Percentiles rank a stretch among this genome's conserved stretches.
Conservation (phyloP, 2,113 vertebrate species). For the Mola mola region DNA sequence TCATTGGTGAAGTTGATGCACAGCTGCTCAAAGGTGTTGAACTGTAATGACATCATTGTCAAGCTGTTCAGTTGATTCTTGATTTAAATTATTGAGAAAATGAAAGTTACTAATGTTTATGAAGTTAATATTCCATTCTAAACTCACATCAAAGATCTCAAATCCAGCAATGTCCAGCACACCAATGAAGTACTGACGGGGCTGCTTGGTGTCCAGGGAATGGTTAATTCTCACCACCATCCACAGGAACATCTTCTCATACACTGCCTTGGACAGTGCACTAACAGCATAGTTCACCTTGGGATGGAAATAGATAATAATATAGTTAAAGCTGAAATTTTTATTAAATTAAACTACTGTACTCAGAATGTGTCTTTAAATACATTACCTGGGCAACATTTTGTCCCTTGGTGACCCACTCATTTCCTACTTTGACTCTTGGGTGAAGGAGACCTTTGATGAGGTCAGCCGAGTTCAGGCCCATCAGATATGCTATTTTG, state of each 20-base stretch:
- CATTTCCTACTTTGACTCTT: conserved; percentile 89
- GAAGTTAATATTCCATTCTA: too few relatives aligned
- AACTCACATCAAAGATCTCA: conserved; percentile 81
- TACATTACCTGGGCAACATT: conserved; percentile 87
- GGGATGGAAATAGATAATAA: neutral
- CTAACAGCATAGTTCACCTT: conserved; percentile 72
- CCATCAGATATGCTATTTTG: conserved; percentile 89
- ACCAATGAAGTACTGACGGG: conserved; percentile 79
- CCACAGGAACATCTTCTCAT: conserved; percentile 82
- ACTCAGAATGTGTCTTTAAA: neutral
- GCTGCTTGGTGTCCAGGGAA: conserved; percentile 76
- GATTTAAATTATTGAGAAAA: neutral
- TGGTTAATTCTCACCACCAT: conserved; percentile 81
- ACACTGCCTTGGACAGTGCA: conserved; percentile 79
- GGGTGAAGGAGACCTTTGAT: conserved; percentile 87
- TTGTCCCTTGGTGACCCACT: conserved; percentile 91
- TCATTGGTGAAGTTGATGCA: conserved; percentile 87
- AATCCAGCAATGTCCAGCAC: conserved; percentile 80
- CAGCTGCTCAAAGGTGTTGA: conserved; percentile 81
- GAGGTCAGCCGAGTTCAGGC: conserved; percentile 90
- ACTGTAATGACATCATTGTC: conserved; percentile 49
- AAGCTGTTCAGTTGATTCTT: conserved; percentile 16
- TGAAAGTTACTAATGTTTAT: too few relatives aligned
- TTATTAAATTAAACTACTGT: neutral
- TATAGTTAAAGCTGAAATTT: neutral